A percentile compares a stretch with the other conserved stretches of the same genome.
These are phyloP conservation scores for Pteria penguin DNA, from an alignment of 2,888 invertebrate species.

Conservation along the genomic window DNA sequence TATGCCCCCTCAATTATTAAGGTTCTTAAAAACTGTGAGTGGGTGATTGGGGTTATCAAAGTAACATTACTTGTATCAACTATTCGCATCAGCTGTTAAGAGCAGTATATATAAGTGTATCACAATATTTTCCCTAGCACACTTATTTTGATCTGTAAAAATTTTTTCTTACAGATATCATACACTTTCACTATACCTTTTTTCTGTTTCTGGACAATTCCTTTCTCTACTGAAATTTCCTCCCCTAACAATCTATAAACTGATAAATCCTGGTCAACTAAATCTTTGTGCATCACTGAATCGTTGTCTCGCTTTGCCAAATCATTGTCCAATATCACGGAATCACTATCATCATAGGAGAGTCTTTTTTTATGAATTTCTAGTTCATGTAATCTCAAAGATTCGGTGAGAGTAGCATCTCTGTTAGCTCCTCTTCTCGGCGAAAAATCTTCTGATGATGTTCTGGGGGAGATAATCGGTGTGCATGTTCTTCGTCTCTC, in stretches of 20 bases:
- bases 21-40: no score
- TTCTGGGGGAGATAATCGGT: constrained; percentile 65
- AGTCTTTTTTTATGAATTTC: constrained; percentile 24
- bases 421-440: not conserved
- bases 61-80: no score
- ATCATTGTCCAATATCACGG: no score
- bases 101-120: no score
- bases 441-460: constrained; percentile 16
- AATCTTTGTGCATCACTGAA: constrained; percentile 30
- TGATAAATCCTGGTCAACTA: constrained; percentile 41
- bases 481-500: constrained; percentile 73
- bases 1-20: no score
- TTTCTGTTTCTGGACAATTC: constrained; percentile 66
- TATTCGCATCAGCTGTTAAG: no score
- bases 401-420: not conserved
- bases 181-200: no score
- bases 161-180: no score
- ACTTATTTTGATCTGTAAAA: no score
- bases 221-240: constrained; percentile 62
- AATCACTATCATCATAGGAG: constrained; percentile 13
- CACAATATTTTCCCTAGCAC: no score
- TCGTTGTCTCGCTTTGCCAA: not conserved
- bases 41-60: no score
- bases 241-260: constrained; percentile 65
- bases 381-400: not conserved